Conservation (phyloP, 1,140 invertebrate genomes). For the Nasonia giraulti region DNA sequence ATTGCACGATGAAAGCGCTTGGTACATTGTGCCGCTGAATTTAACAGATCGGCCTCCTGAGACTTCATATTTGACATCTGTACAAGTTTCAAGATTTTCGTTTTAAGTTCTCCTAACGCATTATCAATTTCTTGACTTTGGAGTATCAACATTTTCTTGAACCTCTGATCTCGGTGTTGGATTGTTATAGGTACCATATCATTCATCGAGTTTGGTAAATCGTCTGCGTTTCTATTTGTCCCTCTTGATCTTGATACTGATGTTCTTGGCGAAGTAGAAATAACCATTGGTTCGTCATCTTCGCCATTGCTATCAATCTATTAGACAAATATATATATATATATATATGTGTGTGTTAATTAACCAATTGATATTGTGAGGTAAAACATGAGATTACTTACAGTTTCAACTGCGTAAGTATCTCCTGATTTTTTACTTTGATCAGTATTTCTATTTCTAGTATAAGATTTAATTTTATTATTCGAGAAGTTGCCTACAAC, state of each 20-base stretch:
- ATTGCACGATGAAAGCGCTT: slow-evolving; percentile 57
- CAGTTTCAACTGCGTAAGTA: background rate
- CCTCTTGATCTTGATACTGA: background rate
- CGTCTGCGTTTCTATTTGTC: background rate
- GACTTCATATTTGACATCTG: slow-evolving; percentile 13
- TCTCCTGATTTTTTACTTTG: background rate
- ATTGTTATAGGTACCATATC: slow-evolving; percentile 18
- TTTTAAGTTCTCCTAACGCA: slow-evolving; percentile 21
- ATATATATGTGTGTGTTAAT: no score
- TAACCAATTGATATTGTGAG: background rate
- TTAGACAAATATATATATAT: background rate
- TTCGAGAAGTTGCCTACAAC: slow-evolving; percentile 47
- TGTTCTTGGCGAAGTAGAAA: background rate
- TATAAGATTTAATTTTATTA: slow-evolving; percentile 12
- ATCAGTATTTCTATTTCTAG: background rate
- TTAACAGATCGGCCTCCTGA: slow-evolving; percentile 18
- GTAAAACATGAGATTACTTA: background rate
- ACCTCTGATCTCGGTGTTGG: slow-evolving; percentile 34
- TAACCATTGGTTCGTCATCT: background rate
- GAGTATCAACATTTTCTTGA: slow-evolving; percentile 43
- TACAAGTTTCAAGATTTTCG: slow-evolving; percentile 42
- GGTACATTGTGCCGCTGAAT: slow-evolving; percentile 33
- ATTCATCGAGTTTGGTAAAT: background rate
- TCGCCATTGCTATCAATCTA: slow-evolving; percentile 21
- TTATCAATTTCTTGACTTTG: slow-evolving; percentile 50